phyloP scores from a whole-genome alignment of 2,888 invertebrate genomes.

The Gymnoscelis rufifasciata region DNA sequence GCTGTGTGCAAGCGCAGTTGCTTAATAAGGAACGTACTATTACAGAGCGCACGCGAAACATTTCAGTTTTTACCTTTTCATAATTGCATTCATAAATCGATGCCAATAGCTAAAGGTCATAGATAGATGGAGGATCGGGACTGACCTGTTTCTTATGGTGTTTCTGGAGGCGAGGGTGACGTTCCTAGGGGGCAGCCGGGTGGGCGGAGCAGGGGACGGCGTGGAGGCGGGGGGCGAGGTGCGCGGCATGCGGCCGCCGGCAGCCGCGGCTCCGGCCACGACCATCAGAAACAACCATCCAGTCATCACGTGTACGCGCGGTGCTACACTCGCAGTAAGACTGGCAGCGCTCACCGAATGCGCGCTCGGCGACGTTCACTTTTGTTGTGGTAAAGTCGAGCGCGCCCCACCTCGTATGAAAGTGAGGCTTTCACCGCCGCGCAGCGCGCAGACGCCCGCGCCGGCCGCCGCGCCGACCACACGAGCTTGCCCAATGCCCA shows the following conservation, averaged over 20 bases:
- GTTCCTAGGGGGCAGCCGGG: slow-evolving; percentile 57
- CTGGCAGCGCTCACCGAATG: slow-evolving; percentile 54
- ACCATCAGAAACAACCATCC: slow-evolving; percentile 67
- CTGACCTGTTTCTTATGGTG: slow-evolving; percentile 73
- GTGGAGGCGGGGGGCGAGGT: slow-evolving; percentile 69
- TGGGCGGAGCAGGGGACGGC: slow-evolving; percentile 75
- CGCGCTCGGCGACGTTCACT: slow-evolving; percentile 66
- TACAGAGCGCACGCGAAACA: slow-evolving; percentile 15
- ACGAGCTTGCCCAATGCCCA: neutral
- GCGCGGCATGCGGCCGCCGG: slow-evolving; percentile 65
- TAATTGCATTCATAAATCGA: slow-evolving; percentile 4
- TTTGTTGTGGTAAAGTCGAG: slow-evolving; percentile 53
- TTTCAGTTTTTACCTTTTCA: slow-evolving; percentile 12
- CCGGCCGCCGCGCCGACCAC: neutral
- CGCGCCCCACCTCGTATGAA: slow-evolving; percentile 71
- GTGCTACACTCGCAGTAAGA: slow-evolving; percentile 54
- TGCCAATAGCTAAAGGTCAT: slow-evolving; percentile 4
- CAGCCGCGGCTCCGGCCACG: slow-evolving; percentile 61
- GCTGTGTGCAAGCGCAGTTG: slow-evolving; percentile 38
- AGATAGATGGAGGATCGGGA: slow-evolving; percentile 23
- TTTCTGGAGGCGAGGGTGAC: slow-evolving; percentile 67
- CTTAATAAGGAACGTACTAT: slow-evolving; percentile 34
- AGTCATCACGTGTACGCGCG: slow-evolving; percentile 62
- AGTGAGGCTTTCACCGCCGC: slow-evolving; percentile 70
- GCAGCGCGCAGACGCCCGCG: slow-evolving; percentile 27